Base-by-base conservation (phyloP, 2,888 invertebrate genomes). In the Agrenia bidenticulata region DNA sequence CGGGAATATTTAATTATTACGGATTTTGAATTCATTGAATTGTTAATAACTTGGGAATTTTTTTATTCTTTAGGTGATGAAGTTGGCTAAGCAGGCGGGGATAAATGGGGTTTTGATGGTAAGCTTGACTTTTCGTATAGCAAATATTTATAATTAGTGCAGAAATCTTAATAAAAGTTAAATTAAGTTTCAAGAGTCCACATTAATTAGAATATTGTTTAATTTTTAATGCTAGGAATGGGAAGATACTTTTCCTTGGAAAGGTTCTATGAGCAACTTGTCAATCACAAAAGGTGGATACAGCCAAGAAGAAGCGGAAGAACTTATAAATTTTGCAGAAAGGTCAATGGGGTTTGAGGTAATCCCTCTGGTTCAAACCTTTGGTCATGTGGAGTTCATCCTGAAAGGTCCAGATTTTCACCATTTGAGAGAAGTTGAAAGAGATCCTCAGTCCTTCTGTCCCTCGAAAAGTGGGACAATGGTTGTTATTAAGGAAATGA, bases 201-300 rank as follows among this genome's bases (percentile, higher is more conserved):
- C n/a, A n/a, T n/a, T 32, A 32, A 32, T 32, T 32, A 32, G 32
- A 32, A 32, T 32, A 11, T 32, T 32, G 11, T 32, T 32, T 11
- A 32, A 32, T 93, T 1, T 79, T 93, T 21, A 82, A 93, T 32
- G 32, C 13, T 77, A 93, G 49, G 93, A 93, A 81, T 93, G 92
- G 89, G 93, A 94, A 78, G 93, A 94, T 77, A 91, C 90, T 69
- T 94, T 93, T 80, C 93, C 93, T 0, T 93, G 89, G 79, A 81
- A 81, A 5, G 85, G 84, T 54, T 84, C 85, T 13, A 80, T 92
- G 57, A 80, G 81, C 77, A 80, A 79, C 68, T 41, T 72, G 21
- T 82, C 83, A 65, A 80, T 82, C 63, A 86, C 84, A 0, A 81
- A 81, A 73, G 84, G 80, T 50, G 84, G 88, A 27, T 93, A 93